Conservation (phyloP, 1,140 invertebrate genomes). For the Achroia grisella region DNA sequence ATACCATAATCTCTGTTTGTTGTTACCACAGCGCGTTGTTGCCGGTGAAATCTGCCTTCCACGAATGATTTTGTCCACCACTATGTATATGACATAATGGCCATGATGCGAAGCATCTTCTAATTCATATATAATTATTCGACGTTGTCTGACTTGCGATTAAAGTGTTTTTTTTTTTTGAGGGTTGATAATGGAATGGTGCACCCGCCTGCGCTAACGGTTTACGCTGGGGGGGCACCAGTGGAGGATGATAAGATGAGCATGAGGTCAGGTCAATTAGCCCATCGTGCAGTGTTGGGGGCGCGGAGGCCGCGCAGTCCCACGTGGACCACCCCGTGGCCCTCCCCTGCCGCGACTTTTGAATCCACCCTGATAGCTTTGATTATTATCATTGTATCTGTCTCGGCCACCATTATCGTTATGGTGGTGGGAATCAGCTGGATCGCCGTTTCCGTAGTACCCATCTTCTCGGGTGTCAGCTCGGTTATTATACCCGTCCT, state of each 20-base stretch:
- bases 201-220: no score
- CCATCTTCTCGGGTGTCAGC: conserved; percentile 42
- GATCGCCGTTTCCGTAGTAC: conserved; percentile 64
- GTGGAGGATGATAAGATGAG: no score
- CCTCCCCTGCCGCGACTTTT: conserved; percentile 56
- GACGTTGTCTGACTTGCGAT: conserved; percentile 49
- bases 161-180: no score
- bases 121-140: conserved; percentile 36
- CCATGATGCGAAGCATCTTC: conserved; percentile 12
- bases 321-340: conserved; percentile 31
- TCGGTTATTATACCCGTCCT: conserved; percentile 47
- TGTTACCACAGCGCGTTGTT: conserved; percentile 67
- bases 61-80: conserved; percentile 66
- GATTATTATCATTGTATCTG: conserved; percentile 41
- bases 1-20: conserved; percentile 64
- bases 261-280: no score
- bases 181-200: no score
- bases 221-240: no score
- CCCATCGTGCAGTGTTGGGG: no score
- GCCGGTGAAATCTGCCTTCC: conserved; percentile 72
- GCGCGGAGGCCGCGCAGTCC: conserved; percentile 32
- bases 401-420: conserved; percentile 46
- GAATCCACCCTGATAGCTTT: conserved; percentile 54
- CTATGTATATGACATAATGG: conserved; percentile 11
- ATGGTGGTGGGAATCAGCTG: conserved; percentile 36